phyloP scores from a whole-genome alignment of 2,888 invertebrate genomes.

The Copidosoma aretas region DNA sequence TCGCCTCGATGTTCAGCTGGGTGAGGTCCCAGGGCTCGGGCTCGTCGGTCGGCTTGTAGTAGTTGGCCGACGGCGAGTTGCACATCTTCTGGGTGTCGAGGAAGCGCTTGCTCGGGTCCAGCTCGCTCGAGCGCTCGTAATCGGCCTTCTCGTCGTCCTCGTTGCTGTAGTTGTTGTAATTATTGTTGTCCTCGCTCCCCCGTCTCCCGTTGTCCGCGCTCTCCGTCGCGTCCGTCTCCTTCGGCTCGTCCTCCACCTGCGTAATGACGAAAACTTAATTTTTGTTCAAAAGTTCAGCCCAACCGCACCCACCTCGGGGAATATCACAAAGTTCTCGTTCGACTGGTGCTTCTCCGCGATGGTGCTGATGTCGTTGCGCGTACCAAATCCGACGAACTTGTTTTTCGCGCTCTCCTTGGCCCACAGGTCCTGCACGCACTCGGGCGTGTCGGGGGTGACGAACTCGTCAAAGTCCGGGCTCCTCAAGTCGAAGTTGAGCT shows the following conservation, averaged over 20 bases:
- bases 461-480: constrained; percentile 78
- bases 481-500: constrained; percentile 74
- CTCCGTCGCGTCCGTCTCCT: constrained; percentile 43
- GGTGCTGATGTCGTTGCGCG: constrained; percentile 47
- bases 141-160: constrained; percentile 54
- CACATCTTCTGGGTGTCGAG: constrained; percentile 67
- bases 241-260: constrained; percentile 55
- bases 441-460: constrained; percentile 72
- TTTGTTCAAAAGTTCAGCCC: no score
- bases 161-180: constrained; percentile 40
- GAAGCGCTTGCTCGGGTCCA: constrained; percentile 61
- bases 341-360: constrained; percentile 56
- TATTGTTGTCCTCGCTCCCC: constrained; percentile 45
- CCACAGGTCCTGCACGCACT: constrained; percentile 71
- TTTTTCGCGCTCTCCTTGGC: constrained; percentile 65
- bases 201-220: constrained; percentile 38
- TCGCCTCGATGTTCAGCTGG: constrained; percentile 84
- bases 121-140: constrained; percentile 51
- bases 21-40: constrained; percentile 87
- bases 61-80: constrained; percentile 77
- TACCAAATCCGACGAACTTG: constrained; percentile 47
- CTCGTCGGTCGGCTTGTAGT: constrained; percentile 80
- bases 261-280: no score
- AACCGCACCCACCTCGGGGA: constrained; percentile 65
- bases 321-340: constrained; percentile 67